Evolutionary conservation across 2,888 invertebrate genomes (phyloP).

Genomic region (Drosophila ustulata): DNA sequence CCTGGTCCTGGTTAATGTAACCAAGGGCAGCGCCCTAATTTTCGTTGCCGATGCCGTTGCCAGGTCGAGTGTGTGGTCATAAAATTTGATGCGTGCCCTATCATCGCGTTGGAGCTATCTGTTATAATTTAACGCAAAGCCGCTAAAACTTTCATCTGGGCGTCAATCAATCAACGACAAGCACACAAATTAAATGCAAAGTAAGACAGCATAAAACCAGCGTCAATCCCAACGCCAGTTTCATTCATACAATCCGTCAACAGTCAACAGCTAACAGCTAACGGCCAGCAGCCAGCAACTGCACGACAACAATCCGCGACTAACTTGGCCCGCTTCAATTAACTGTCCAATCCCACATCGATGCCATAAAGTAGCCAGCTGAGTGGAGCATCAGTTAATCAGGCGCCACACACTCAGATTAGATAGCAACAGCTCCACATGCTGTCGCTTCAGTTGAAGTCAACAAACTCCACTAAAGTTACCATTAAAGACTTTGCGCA

Average conservation of each 20-base stretch:
- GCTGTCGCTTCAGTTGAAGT: slow-evolving; percentile 6
- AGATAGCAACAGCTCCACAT: slow-evolving; percentile 52
- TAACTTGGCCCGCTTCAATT: slow-evolving; percentile 53
- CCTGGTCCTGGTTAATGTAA: slow-evolving; percentile 1
- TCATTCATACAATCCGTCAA: slow-evolving; percentile 66
- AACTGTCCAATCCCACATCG: slow-evolving; percentile 50
- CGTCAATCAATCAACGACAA: slow-evolving; percentile 77
- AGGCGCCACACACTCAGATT: slow-evolving; percentile 42
- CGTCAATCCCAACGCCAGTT: slow-evolving; percentile 30
- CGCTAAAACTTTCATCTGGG: slow-evolving; percentile 74
- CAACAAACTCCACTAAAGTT: background rate
- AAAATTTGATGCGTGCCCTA: slow-evolving; percentile 74
- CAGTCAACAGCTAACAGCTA: slow-evolving; percentile 19
- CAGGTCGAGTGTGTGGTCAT: slow-evolving; percentile 59
- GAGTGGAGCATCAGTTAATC: slow-evolving; percentile 62
- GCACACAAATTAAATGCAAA: slow-evolving; percentile 74
- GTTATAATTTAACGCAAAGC: slow-evolving; percentile 75
- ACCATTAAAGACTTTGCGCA: slow-evolving; percentile 15
- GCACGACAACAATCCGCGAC: slow-evolving; percentile 15
- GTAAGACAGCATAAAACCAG: slow-evolving; percentile 56
- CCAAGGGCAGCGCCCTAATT: background rate
- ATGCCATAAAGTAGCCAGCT: slow-evolving; percentile 42
- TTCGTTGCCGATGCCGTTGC: slow-evolving; percentile 11
- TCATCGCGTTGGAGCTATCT: slow-evolving; percentile 60
- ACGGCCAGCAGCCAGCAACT: slow-evolving; percentile 14